Evolutionary conservation across 2,888 invertebrate species (phyloP), one percentile per base, ranked within the genome.

Genomic region (Rutpela maculata): DNA sequence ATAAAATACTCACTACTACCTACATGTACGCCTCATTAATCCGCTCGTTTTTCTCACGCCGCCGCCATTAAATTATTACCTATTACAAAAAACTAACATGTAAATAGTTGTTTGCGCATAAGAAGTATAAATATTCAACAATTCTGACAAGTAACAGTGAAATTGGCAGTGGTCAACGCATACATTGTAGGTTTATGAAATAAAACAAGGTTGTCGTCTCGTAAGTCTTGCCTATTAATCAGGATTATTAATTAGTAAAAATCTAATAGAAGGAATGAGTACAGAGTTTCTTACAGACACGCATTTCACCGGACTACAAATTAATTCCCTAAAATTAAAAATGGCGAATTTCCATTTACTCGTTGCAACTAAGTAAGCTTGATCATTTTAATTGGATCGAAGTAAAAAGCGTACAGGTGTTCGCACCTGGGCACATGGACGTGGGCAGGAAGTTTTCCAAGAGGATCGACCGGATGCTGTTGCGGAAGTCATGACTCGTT

Each of bases 401-500:
- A 55, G 78, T 78, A 80, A 80, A 78, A 80, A 80, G 73, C 57
- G 50, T 75, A 78, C 78, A 80, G 78, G 78, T 78, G 78, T 75
- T 76, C 68, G 74, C 66, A 43, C 63, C 62, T 65, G 60, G 43
- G 63, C n/a, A 11, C 55, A 74, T 35, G 59, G 75, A 74, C 68
- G 77, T 69, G 22, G 71, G 66, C 60, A 12, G 22, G 60, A 10
- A 31, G 35, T 19, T 70, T 70, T 35, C 57, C 35, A 19, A n/a
- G 43, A 43, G 70, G 60, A 17, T 17, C 59, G 22, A 18, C 15
- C 12, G 12, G 18, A 17, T 57, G 18, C 18, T 38, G 18, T 11
- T 17, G 57, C 57, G 57, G 31, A 35, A 35, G 31, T 35, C 31
- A 35, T 35, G 31, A 35, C 9, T 35, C 31, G 4, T 35, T 35